Evolutionary conservation across 2,113 vertebrate species (phyloP).

Genomic region (Rana temporaria): DNA sequence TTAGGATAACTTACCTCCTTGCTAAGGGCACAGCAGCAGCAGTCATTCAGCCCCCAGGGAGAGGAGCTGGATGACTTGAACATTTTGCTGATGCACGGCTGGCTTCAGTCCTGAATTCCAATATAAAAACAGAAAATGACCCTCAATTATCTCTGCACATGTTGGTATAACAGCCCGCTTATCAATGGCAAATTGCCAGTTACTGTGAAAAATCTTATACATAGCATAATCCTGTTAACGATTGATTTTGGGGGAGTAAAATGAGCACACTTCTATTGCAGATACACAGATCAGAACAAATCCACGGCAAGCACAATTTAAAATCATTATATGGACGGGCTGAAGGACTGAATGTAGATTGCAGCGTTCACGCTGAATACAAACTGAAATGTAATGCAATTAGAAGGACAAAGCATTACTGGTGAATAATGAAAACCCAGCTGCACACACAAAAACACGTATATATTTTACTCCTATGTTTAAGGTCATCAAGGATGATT

Average conservation of each 20-base stretch:
- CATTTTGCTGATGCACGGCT: conserved; percentile 24
- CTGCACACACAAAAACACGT: too few relatives aligned
- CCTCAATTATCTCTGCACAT: conserved; percentile 52
- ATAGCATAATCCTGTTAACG: conserved; percentile 52
- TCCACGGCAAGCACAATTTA: conserved; percentile 3
- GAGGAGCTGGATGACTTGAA: conserved; percentile 11
- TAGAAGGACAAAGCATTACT: too few relatives aligned
- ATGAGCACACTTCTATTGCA: conserved; percentile 10
- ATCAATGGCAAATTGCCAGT: conserved; percentile 47
- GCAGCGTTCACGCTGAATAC: too few relatives aligned
- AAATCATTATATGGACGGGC: conserved; percentile 2
- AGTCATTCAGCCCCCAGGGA: conserved; percentile 27
- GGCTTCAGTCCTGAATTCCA: conserved; percentile 41
- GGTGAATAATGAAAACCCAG: too few relatives aligned
- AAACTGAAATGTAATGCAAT: too few relatives aligned
- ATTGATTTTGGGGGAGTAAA: conserved; percentile 37
- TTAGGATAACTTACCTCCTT: conserved; percentile 18
- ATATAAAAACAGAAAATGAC: conserved; percentile 43
- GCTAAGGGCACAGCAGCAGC: conserved; percentile 7
- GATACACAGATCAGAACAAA: conserved; percentile 29
- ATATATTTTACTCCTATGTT: too few relatives aligned
- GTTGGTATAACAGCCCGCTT: conserved; percentile 48
- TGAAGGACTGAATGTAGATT: not conserved
- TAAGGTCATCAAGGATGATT: too few relatives aligned
- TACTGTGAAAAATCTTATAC: conserved; percentile 44